phyloP scores from a whole-genome alignment of 1,140 invertebrate genomes.

The Limonius californicus region DNA sequence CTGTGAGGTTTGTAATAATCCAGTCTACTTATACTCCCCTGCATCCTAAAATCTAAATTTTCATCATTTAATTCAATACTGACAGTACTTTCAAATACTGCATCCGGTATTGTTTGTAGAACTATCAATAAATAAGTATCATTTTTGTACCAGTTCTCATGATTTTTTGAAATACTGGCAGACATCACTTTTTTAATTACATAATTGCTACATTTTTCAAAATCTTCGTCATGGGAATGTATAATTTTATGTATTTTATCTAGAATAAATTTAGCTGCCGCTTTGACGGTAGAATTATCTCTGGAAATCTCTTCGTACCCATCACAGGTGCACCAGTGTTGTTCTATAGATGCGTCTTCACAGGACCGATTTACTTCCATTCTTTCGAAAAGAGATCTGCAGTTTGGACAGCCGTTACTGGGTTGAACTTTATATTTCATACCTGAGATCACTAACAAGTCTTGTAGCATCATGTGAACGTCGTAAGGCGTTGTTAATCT shows the following conservation, averaged over 20 bases:
- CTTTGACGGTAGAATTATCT: constrained; percentile 44
- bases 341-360: constrained; percentile 62
- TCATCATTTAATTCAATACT: constrained; percentile 26
- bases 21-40: constrained; percentile 56
- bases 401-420: constrained; percentile 57
- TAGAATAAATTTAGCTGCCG: constrained; percentile 51
- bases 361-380: constrained; percentile 67
- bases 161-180: constrained; percentile 40
- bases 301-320: constrained; percentile 46
- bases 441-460: constrained; percentile 47
- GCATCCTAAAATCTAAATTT: constrained; percentile 40
- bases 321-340: constrained; percentile 78
- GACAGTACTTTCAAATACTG: constrained; percentile 57
- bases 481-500: constrained; percentile 71
- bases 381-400: constrained; percentile 63
- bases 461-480: constrained; percentile 59
- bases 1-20: constrained; percentile 57
- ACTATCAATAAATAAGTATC: constrained; percentile 49
- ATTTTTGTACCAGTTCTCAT: constrained; percentile 22
- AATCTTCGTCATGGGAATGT: constrained; percentile 39
- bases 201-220: constrained; percentile 50
- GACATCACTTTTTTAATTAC: constrained; percentile 48
- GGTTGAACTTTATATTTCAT: constrained; percentile 45
- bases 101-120: constrained; percentile 54
- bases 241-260: constrained; percentile 40